Percentiles rank a stretch among this genome's conserved stretches.
phyloP scores from a whole-genome alignment of 2,888 invertebrate genomes.

The Halictus quadricinctus region DNA sequence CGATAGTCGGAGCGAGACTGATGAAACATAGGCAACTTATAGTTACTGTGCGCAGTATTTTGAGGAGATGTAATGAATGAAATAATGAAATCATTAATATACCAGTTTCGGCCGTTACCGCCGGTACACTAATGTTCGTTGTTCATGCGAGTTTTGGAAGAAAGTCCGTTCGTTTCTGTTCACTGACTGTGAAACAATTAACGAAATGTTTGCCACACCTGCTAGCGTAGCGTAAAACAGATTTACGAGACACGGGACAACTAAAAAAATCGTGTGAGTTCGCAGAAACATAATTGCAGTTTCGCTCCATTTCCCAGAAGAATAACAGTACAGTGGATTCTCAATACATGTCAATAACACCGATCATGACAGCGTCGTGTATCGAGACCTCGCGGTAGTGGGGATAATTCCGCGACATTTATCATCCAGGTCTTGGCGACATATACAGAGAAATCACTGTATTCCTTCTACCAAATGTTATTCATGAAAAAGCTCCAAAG shows the following conservation, averaged over 20 bases:
- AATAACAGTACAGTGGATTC: no score
- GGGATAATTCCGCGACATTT: no score
- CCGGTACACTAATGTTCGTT: not conserved
- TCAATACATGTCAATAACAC: no score
- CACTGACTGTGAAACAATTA: constrained; percentile 34
- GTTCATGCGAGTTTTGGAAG: constrained; percentile 4
- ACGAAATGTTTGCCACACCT: constrained; percentile 12
- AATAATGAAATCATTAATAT: constrained; percentile 23
- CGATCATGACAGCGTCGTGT: no score
- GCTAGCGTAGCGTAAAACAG: not conserved
- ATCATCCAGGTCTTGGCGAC: no score
- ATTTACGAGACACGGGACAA: not conserved
- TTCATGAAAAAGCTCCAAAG: not conserved
- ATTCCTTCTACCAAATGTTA: no score
- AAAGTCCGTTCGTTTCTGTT: constrained; percentile 13
- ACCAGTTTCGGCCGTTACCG: constrained; percentile 6
- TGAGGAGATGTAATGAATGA: not conserved
- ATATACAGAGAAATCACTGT: no score
- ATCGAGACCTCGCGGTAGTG: no score
- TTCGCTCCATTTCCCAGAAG: not conserved
- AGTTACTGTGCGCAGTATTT: not conserved
- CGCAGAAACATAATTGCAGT: not conserved
- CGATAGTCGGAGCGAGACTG: not conserved
- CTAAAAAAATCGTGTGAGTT: not conserved
- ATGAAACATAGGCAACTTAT: not conserved